A percentile compares a stretch with the other conserved stretches of the same genome.
phyloP scores from a whole-genome alignment of 2,113 vertebrate species.

The Colinus virginianus region DNA sequence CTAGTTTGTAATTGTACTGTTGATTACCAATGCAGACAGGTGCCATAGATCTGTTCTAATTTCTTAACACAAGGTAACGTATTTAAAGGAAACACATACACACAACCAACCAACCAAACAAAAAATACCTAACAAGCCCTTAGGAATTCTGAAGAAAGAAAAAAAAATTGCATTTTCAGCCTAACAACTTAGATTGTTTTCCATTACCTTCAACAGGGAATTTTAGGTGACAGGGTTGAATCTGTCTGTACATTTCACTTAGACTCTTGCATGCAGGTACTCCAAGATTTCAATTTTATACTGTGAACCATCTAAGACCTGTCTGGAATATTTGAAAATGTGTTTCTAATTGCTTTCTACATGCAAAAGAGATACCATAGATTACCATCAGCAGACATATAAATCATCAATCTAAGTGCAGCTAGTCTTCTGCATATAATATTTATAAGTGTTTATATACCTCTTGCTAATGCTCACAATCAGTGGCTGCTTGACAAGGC shows the following conservation, averaged over 20 bases:
- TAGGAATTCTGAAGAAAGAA: constrained; percentile 17
- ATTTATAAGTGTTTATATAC: constrained; percentile 76
- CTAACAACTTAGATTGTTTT: constrained; percentile 2
- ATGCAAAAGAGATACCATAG: constrained; percentile 78
- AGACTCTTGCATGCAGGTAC: constrained; percentile 1
- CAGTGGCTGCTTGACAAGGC: constrained; percentile 57
- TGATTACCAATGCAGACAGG: background rate
- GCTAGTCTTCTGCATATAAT: constrained; percentile 70
- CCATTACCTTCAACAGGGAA: background rate
- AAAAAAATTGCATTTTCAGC: constrained; percentile 9
- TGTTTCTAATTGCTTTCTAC: constrained; percentile 81
- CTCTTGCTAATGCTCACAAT: constrained; percentile 67
- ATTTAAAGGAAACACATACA: background rate
- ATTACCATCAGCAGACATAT: constrained; percentile 75
- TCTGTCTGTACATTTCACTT: constrained; percentile 47
- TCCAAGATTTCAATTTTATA: constrained; percentile 74
- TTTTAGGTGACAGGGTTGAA: background rate
- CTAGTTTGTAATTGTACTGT: background rate
- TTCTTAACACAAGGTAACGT: background rate
- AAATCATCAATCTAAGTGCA: constrained; percentile 79
- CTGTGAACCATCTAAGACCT: constrained; percentile 57
- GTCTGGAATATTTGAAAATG: constrained; percentile 71
- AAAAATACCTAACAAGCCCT: background rate
- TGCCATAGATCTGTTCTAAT: background rate
- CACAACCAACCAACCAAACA: background rate